Evolutionary conservation across 1,140 invertebrate genomes (phyloP).

Genomic region (Neotoxoptera formosana): DNA sequence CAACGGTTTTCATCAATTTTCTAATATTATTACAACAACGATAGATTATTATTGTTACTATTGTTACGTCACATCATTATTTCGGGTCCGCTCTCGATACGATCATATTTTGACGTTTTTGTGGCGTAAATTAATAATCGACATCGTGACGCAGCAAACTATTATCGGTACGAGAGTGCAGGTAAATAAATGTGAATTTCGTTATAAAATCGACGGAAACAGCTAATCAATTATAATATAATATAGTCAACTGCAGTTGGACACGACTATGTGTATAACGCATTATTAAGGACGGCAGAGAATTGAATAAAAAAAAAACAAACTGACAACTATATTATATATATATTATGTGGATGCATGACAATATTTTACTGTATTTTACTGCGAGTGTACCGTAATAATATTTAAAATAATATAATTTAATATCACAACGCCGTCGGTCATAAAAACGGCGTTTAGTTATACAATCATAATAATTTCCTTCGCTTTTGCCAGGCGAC

Average conservation of each 20-base stretch:
- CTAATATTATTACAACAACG: not conserved
- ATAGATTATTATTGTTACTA: not conserved
- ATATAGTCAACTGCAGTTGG: not conserved
- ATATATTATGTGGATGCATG: too few species aligned
- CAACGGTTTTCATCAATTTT: not conserved
- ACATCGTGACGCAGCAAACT: not conserved
- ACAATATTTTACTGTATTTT: too few species aligned
- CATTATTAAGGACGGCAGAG: not conserved
- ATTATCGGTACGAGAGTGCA: not conserved
- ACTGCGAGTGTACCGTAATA: too few species aligned
- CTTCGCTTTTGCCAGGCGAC: not conserved
- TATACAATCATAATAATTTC: not conserved
- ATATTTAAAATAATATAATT: too few species aligned
- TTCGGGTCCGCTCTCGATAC: not conserved
- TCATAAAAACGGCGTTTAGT: not conserved
- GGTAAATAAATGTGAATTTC: not conserved
- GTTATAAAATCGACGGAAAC: not conserved
- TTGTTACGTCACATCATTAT: not conserved
- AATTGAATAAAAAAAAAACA: too few species aligned
- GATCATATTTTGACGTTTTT: not conserved
- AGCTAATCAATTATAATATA: not conserved
- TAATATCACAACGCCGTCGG: not conserved
- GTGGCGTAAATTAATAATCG: not conserved
- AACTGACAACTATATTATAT: too few species aligned
- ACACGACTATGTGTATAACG: too few species aligned